These are phyloP conservation scores for Miichthys miiuy DNA, from an alignment of 2,797 vertebrate species.

Conservation along the genomic window DNA sequence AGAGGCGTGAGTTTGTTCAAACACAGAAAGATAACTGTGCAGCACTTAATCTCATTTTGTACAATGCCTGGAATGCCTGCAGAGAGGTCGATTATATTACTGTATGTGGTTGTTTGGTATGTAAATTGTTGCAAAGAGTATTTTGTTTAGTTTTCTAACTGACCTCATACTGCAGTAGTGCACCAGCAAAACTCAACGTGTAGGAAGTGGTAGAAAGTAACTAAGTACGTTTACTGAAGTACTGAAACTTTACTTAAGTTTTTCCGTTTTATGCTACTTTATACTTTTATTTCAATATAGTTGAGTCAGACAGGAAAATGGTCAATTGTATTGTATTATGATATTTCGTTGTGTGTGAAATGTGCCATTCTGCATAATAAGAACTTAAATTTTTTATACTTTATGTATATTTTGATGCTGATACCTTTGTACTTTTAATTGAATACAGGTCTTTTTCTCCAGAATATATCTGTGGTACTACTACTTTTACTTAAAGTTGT, in stretches of 20 bases:
- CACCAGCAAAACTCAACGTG: not conserved
- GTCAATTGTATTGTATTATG: too few species aligned
- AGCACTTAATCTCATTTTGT: conserved; percentile 35
- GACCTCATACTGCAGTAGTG: not conserved
- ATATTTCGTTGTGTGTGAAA: too few species aligned
- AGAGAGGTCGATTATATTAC: conserved; percentile 12
- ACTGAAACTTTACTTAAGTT: not conserved
- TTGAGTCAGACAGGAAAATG: not conserved
- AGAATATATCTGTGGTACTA: not conserved
- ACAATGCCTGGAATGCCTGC: not conserved
- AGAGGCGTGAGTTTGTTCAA: conserved; percentile 24
- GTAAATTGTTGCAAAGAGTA: not conserved
- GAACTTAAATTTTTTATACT: not conserved
- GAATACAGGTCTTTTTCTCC: not conserved
- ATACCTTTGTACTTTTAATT: not conserved
- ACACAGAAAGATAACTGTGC: conserved; percentile 23
- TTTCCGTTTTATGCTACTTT: not conserved
- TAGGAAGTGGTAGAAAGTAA: not conserved
- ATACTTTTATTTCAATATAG: not conserved
- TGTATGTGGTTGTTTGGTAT: not conserved
- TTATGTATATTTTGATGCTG: not conserved
- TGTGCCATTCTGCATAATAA: not conserved
- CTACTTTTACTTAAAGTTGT: not conserved
- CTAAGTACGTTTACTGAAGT: too few species aligned
- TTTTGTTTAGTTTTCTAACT: not conserved